Evolutionary conservation across 1,140 invertebrate genomes (phyloP), one percentile per base, ranked within the genome.

Genomic region (Hetaerina americana): DNA sequence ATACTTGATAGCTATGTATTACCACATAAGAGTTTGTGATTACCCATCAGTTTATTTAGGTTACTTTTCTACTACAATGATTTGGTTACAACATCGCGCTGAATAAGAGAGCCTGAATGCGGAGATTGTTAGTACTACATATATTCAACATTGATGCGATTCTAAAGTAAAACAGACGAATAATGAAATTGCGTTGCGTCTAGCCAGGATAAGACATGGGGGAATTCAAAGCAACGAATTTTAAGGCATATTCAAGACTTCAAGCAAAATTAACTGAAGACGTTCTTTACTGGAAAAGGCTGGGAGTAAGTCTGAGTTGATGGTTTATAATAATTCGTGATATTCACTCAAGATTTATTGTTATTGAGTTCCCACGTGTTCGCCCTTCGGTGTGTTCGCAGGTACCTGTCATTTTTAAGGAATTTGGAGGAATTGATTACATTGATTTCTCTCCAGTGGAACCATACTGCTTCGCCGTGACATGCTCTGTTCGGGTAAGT

Each of bases 391-490:
- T 76, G 74, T 71, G 74, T 71, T 87, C 86, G 75, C 79, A 96
- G 94, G 83, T 87, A 76, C 93, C 94, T 68, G 90, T 94, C 5
- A 85, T 95, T 66, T 85, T 96, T 0, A 97, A 97, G 82, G 95
- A 97, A 81, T 94, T 92, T 84, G 94, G 94, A 40, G 86, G 91
- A 0, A 92, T 97, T 29, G 93, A 96, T 79, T 91, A 92, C 77
- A 87, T 98, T 70, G 91, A 96, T 79, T 95, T 97, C 79, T 93
- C 92, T 76, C 91, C 92, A 6, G 83, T 89, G 18, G 88, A 94
- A 77, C 93, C 94, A 0, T 86, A 95, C 83, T 89, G 92, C 79
- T 94, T 96, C 84, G 93, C 93, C 15, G 90, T 95, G 5, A 94
- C 95, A 67, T 95, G 91, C 80, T 95, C 94, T 0, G 91, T 93